Evolutionary conservation across 2,797 vertebrate genomes (phyloP).

Genomic region (Fistularia tabacaria): DNA sequence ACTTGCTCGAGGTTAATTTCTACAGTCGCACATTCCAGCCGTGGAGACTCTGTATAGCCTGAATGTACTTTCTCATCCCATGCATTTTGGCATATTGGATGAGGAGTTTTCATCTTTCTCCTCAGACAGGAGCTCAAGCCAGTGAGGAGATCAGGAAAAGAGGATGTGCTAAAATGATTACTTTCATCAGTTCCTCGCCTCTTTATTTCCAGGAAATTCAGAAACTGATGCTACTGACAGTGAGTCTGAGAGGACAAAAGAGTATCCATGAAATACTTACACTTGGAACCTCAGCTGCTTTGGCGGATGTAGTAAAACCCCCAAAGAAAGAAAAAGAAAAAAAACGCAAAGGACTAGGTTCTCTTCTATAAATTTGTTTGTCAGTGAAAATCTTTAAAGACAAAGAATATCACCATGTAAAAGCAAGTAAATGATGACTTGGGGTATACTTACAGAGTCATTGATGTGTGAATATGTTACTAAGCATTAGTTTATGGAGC

Average conservation of each 20-base stretch:
- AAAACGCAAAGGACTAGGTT: conserved; percentile 21
- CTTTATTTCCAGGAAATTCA: conserved; percentile 58
- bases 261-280: conserved; percentile 56
- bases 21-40: conserved; percentile 43
- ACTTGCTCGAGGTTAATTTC: conserved; percentile 46
- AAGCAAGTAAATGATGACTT: conserved; percentile 27
- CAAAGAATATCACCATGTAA: conserved; percentile 19
- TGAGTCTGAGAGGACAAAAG: too few species aligned
- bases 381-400: conserved; percentile 22
- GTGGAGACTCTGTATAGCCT: conserved; percentile 33
- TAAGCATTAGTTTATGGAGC: conserved; percentile 46
- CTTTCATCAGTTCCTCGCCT: conserved; percentile 50
- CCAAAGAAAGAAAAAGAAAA: conserved; percentile 19
- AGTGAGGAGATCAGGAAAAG: conserved; percentile 52
- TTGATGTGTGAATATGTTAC: conserved; percentile 43
- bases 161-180: conserved; percentile 65
- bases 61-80: conserved; percentile 49
- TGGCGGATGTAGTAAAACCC: conserved; percentile 27
- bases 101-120: conserved; percentile 49
- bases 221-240: conserved; percentile 53
- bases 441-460: conserved; percentile 18
- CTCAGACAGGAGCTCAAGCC: conserved; percentile 36
- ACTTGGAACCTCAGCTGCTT: conserved; percentile 42
- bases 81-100: conserved; percentile 50
- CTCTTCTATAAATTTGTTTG: conserved; percentile 15